These are phyloP conservation scores for Leptura quadrifasciata DNA, from an alignment of 2,888 invertebrate genomes.

Conservation along the genomic window DNA sequence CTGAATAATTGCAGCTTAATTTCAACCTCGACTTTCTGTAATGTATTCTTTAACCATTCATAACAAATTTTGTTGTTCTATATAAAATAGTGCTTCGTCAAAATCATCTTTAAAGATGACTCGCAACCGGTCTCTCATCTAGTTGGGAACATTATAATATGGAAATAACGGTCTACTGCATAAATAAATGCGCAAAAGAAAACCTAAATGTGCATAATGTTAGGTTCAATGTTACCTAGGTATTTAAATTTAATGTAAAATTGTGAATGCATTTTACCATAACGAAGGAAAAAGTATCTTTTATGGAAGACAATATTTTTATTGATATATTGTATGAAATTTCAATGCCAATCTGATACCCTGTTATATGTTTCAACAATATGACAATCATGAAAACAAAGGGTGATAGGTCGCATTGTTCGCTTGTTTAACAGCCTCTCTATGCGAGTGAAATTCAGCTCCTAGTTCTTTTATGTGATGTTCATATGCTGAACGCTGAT, in stretches of 20 bases:
- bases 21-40: constrained; percentile 13
- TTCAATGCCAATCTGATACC: no score
- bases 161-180: constrained; percentile 2
- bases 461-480: no score
- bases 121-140: not conserved
- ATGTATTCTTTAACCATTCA: constrained; percentile 32
- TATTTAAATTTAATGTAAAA: not conserved
- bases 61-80: constrained; percentile 19
- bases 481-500: no score
- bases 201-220: not conserved
- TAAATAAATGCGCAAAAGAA: not conserved
- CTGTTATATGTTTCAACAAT: no score
- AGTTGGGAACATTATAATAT: constrained; percentile 5
- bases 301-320: no score
- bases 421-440: no score
- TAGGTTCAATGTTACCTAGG: not conserved
- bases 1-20: constrained; percentile 36
- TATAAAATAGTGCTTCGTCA: constrained; percentile 15
- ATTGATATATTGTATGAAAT: no score
- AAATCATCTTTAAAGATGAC: constrained; percentile 10
- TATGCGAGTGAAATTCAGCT: no score
- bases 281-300: no score
- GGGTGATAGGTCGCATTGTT: no score
- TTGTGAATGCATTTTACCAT: no score
- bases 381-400: no score